Evolutionary conservation across 2,113 vertebrate genomes (phyloP).

Genomic region (Megaceryle maxima): DNA sequence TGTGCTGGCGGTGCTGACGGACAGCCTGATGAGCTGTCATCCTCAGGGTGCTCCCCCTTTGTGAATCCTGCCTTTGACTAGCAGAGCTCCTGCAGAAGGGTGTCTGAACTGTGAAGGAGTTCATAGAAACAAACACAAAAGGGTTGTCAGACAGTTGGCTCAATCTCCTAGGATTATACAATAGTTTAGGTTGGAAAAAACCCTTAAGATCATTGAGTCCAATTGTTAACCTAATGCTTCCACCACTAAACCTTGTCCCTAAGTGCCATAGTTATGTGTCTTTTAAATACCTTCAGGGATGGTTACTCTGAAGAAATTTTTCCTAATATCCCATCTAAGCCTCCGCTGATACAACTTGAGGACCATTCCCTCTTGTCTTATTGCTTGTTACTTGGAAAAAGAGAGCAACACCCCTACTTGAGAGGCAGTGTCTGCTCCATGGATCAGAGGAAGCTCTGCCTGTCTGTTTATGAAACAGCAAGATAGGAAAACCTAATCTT

Average conservation of each 20-base stretch:
- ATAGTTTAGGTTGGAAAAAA: background rate
- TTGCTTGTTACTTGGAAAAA: background rate
- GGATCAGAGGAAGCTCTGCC: background rate
- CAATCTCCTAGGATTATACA: background rate
- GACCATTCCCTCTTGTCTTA: background rate
- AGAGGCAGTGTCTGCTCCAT: background rate
- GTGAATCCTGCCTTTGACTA: background rate
- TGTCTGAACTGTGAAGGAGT: background rate
- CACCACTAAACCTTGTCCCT: rapidly evolving
- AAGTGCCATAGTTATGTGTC: background rate
- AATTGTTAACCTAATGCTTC: background rate
- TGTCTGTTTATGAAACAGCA: background rate
- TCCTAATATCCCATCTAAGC: background rate
- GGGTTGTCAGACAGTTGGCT: background rate
- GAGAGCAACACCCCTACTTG: background rate
- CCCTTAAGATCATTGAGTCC: background rate
- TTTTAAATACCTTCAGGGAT: background rate
- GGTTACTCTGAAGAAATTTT: background rate
- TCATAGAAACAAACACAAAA: background rate
- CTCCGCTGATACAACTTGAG: background rate
- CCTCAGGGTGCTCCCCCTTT: background rate
- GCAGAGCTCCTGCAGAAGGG: background rate
- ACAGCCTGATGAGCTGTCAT: background rate
- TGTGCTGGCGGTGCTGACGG: background rate
- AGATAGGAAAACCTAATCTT: background rate